Evolutionary conservation across 2,113 vertebrate genomes (phyloP).

Genomic region (Antechinus flavipes): DNA sequence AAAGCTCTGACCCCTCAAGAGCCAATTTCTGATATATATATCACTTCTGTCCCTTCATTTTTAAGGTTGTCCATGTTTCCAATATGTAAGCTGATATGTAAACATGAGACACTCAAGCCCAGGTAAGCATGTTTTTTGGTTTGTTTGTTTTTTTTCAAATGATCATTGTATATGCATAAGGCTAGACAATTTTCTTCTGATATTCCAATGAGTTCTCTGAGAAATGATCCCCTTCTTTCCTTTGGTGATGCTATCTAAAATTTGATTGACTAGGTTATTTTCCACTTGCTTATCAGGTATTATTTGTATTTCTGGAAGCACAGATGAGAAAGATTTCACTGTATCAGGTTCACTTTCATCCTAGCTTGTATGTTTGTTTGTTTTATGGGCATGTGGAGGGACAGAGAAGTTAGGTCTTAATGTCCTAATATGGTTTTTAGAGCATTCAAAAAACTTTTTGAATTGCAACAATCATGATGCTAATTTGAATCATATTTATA

Average conservation of each 20-base stretch:
- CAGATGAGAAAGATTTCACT: conserved; percentile 36
- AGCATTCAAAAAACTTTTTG: conserved; percentile 3
- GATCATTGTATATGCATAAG: conserved; percentile 21
- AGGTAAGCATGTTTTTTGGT: neutral
- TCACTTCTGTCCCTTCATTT: neutral
- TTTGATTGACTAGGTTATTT: conserved; percentile 49
- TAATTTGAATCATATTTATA: conserved; percentile 20
- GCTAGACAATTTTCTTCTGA: conserved; percentile 31
- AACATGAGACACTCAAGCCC: conserved; percentile 56
- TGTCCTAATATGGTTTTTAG: conserved; percentile 25
- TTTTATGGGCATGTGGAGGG: neutral
- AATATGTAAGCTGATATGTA: conserved; percentile 57
- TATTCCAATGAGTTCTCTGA: conserved; percentile 60
- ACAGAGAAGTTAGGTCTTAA: neutral
- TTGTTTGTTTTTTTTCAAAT: neutral
- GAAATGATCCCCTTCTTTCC: neutral
- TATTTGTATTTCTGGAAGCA: conserved; percentile 62
- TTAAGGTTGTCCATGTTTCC: conserved; percentile 53
- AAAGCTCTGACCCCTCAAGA: neutral
- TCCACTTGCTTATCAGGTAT: conserved; percentile 34
- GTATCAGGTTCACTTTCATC: conserved; percentile 25
- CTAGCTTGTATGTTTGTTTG: neutral
- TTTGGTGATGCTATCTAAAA: conserved; percentile 52
- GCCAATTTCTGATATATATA: conserved; percentile 28
- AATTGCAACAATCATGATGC: neutral